Conservation (phyloP, 2,113 vertebrate species). For the Lucifuga dentata region DNA sequence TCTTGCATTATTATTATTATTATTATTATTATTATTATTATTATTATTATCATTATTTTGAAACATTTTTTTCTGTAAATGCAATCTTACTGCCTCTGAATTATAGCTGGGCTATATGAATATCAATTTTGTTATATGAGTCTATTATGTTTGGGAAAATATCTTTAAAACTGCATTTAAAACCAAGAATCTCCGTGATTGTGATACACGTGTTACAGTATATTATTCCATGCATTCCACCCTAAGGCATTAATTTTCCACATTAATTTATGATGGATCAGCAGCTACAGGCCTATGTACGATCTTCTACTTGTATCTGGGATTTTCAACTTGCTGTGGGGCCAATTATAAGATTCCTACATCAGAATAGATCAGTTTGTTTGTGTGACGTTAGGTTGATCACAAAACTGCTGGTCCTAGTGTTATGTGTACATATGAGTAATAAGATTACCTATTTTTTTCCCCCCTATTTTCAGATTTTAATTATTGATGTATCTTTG, state of each 20-base stretch:
- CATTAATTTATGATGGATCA: background rate
- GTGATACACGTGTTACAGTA: too few species aligned
- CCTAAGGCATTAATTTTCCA: background rate
- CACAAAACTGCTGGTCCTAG: background rate
- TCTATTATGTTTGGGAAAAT: conserved; percentile 9
- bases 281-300: conserved; percentile 3
- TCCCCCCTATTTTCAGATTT: conserved; percentile 9
- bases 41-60: background rate
- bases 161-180: conserved; percentile 43
- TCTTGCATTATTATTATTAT: background rate
- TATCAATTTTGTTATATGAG: conserved; percentile 1
- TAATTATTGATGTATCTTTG: background rate
- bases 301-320: conserved; percentile 1
- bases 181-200: conserved; percentile 47
- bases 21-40: background rate
- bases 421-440: background rate
- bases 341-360: conserved; percentile 33
- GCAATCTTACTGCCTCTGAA: conserved; percentile 3
- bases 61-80: background rate
- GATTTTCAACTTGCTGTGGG: conserved; percentile 23
- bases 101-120: conserved; percentile 30
- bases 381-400: background rate
- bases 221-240: background rate
- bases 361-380: conserved; percentile 15
- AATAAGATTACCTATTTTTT: background rate